Evolutionary conservation across 2,888 invertebrate species (phyloP).

Genomic region (Meteorus cinctellus): DNA sequence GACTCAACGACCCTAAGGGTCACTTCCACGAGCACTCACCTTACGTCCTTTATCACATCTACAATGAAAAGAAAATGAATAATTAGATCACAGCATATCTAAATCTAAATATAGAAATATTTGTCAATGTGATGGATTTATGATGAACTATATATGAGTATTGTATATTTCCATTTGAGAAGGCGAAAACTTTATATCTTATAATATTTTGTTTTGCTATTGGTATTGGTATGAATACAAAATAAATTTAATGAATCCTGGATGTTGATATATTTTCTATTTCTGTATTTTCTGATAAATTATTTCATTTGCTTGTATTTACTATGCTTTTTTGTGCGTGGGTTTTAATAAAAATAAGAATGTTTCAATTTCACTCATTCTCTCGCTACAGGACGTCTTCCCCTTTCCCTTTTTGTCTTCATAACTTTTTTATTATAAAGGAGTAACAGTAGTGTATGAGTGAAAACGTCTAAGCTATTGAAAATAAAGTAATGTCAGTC

Average conservation of each 20-base stretch:
- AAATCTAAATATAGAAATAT: not conserved
- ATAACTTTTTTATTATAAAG: conserved; percentile 36
- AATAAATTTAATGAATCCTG: too few relatives aligned
- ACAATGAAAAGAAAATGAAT: conserved; percentile 16
- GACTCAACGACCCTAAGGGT: conserved; percentile 60
- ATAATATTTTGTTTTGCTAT: too few relatives aligned
- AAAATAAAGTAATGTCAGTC: conserved; percentile 44
- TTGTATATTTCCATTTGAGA: too few relatives aligned
- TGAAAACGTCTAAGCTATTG: conserved; percentile 23
- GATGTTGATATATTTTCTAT: too few relatives aligned
- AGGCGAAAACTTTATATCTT: too few relatives aligned
- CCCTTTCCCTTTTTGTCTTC: not conserved
- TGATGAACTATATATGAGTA: too few relatives aligned
- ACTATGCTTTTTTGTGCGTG: too few relatives aligned
- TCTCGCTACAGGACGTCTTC: not conserved
- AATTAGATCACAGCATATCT: not conserved
- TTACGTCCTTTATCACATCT: conserved; percentile 58
- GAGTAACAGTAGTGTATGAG: conserved; percentile 40
- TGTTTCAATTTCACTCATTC: not conserved
- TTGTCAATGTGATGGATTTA: not conserved
- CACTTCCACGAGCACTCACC: conserved; percentile 60
- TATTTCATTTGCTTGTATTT: too few relatives aligned
- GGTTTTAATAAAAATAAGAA: not conserved
- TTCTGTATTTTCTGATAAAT: too few relatives aligned
- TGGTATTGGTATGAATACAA: too few relatives aligned